Evolutionary conservation across 2,113 vertebrate genomes (phyloP), one percentile per base, ranked within the genome.

Genomic region (Panthera tigris): DNA sequence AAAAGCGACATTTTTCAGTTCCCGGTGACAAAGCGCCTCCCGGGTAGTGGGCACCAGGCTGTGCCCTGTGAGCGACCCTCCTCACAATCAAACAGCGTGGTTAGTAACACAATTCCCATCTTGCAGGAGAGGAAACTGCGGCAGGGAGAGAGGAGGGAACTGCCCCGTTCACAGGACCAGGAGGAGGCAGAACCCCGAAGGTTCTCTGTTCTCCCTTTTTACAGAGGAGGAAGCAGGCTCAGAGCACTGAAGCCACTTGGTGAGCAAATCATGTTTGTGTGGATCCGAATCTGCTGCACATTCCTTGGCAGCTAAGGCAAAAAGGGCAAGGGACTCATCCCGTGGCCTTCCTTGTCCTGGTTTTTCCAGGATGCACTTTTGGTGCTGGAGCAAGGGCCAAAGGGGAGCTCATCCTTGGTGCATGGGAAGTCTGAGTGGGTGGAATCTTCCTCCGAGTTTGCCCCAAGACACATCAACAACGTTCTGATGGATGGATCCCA

Each of bases 11-110:
- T 10, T 45, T 83, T 87, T 80, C 23, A 48, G 21, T 9, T 85
- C 31, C 88, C 71, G 50, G 61, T 69, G 65, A 65, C 74, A 27
- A 68, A 73, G 78, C 27, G 13, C 85, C 50, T 25, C 5, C 33
- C 25, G 23, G 0, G 1, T 0, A 14, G 48, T 0, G 1, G 39
- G 11, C 13, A 27, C 91, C 80, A 68, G 89, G 29, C 68, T 39
- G 9, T 11, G 14, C 66, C 41, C 36, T 89, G 11, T 15, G 74
- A 65, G 74, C 19, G 14, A 7, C 18, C 84, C 73, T 93, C 3
- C 13, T 73, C 29, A 4, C 18, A 39, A 2, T 3, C 63, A n/a
- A 39, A n/a, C n/a, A 14, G 25, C 16, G 0, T 55, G 94, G 31
- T 41, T 31, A 33, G 29, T 50, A 61, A 39, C n/a, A 23, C 18